Base-by-base conservation (phyloP, 1,140 invertebrate species). In the Microvelia longipes region DNA sequence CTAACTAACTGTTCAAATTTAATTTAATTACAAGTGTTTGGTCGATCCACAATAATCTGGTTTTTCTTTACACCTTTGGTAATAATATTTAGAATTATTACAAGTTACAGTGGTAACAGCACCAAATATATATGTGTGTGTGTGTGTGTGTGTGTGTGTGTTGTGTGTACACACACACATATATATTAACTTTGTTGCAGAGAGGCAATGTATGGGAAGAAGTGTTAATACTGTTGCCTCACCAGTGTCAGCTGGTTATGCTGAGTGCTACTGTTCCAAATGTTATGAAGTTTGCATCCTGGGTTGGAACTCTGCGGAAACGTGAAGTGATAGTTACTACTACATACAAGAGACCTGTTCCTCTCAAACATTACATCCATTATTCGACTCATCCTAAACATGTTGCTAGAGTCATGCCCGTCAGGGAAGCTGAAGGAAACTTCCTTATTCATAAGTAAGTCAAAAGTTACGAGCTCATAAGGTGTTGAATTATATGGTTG, bases 191-290 rank as follows among this genome's bases (percentile, higher is more conserved):
- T n/a, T n/a, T n/a, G n/a, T n/a, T 81, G 61, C 73, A 92, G 86
- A 83, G 98, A 74, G 98, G 98, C 24, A 95, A 99, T 76, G 97
- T 99, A 0, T 99, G 98, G 97, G 98, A 99, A 82, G 96, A 99
- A 82, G 94, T 96, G 1, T 61, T 99, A 0, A 99, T 99, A 75
- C 85, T 99, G 77, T 79, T 99, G 60, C 96, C 96, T 0, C 85
- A 88, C 19, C 92, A 96, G 78, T 94, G 99, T 1, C 94, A 89
- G 73, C 95, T 99, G 70, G 94, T 99, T 1, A 90, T 99, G 87
- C 81, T 99, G 14, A 97, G 93, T 78, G 98, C 98, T 0, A 99
- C 98, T 1, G 96, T 99, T 28, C 96, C 97, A 0, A 99, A 99
- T 81, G 92, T 94, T 1, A 80, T 96, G 71, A 90, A 98, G 79